A percentile compares a stretch with the other conserved stretches of the same genome.
Evolutionary conservation across 2,797 vertebrate species (phyloP).

Genomic region (Propithecus perrieri): DNA sequence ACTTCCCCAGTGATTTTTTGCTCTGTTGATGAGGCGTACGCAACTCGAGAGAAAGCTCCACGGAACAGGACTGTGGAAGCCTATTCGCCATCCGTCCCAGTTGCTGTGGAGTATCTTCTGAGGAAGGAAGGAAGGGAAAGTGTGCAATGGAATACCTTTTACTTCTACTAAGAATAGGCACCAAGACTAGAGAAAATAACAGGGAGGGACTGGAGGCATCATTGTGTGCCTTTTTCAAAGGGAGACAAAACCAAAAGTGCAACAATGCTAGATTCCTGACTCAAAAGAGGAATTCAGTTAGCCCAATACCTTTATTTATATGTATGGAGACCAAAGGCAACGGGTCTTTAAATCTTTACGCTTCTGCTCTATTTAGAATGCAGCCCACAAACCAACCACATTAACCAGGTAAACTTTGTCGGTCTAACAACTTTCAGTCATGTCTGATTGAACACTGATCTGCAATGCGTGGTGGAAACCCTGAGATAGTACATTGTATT

Average conservation of each 20-base stretch:
- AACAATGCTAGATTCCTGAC: not conserved
- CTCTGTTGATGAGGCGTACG: not conserved
- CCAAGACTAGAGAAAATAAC: not conserved
- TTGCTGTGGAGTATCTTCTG: not conserved
- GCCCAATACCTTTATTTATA: not conserved
- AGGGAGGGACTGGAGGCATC: not conserved
- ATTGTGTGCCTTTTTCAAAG: not conserved
- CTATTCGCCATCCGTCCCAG: not conserved
- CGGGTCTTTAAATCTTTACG: not conserved
- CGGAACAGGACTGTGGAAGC: not conserved
- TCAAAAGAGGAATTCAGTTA: not conserved
- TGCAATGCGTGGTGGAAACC: not conserved
- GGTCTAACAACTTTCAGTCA: not conserved
- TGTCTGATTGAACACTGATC: not conserved
- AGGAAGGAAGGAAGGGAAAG: not conserved
- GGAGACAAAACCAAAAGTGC: not conserved
- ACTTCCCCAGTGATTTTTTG: not conserved
- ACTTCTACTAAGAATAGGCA: not conserved
- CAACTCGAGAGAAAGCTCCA: not conserved
- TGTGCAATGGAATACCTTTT: not conserved
- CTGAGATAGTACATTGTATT: not conserved
- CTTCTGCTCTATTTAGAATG: slow-evolving; percentile 7
- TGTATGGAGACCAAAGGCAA: not conserved
- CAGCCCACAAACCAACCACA: not conserved
- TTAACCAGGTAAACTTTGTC: not conserved